Evolutionary conservation across 1,140 invertebrate species (phyloP).

Genomic region (Medauroidea extradentata): DNA sequence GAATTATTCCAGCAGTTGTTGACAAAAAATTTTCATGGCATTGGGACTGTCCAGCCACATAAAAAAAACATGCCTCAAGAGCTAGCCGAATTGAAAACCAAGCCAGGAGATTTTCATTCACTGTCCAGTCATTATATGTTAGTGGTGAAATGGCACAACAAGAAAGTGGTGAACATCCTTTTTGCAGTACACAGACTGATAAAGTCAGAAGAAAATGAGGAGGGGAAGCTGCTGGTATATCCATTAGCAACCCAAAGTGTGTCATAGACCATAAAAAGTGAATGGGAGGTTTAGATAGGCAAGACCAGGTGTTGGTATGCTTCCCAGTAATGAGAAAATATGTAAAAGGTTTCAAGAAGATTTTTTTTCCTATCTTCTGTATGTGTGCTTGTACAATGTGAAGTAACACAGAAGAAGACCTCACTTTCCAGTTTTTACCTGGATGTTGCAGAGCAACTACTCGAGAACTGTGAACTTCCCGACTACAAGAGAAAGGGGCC

Average conservation of each 20-base stretch:
- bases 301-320: slow-evolving; percentile 19
- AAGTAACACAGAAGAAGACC: no score
- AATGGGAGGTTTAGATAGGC: slow-evolving; percentile 17
- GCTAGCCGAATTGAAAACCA: background rate
- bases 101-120: background rate
- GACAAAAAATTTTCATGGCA: background rate
- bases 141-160: slow-evolving; percentile 13
- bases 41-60: background rate
- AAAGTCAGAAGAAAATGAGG: background rate
- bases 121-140: slow-evolving; percentile 10
- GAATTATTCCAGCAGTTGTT: background rate
- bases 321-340: slow-evolving; percentile 20
- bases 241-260: slow-evolving; percentile 12
- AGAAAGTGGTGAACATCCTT: slow-evolving; percentile 13
- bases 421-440: no score
- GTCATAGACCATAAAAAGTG: slow-evolving; percentile 13
- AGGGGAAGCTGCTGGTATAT: no score
- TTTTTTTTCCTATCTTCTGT: background rate
- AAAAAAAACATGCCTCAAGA: background rate
- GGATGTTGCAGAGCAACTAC: no score
- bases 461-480: no score
- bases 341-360: slow-evolving; percentile 15
- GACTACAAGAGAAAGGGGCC: no score
- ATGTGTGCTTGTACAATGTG: no score
- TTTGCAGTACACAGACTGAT: slow-evolving; percentile 10